A percentile compares a stretch with the other conserved stretches of the same genome.
These are phyloP conservation scores for Euplagia quadripunctaria DNA, from an alignment of 2,888 invertebrate species.

Conservation along the genomic window DNA sequence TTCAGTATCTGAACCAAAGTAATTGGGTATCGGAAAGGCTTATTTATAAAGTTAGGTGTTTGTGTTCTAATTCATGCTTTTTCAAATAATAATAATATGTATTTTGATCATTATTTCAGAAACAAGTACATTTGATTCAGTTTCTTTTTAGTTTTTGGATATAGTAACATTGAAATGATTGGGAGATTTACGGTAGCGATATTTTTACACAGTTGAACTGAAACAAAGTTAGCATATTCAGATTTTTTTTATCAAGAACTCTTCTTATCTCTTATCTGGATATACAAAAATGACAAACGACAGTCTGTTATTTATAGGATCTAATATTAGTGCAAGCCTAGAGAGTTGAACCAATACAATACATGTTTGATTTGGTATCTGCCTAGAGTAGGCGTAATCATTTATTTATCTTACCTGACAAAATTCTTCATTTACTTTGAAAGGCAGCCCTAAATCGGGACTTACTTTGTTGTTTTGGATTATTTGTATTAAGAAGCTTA, in stretches of 20 bases:
- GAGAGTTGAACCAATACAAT: not conserved
- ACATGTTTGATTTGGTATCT: not conserved
- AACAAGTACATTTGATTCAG: no score
- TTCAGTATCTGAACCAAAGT: conserved; percentile 27
- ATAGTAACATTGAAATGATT: no score
- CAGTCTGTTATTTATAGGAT: not conserved
- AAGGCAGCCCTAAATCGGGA: not conserved
- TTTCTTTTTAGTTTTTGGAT: no score
- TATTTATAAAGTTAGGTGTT: not conserved
- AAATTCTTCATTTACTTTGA: not conserved
- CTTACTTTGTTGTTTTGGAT: not conserved
- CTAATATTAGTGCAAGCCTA: not conserved
- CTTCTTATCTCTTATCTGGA: no score
- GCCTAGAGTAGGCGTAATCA: not conserved
- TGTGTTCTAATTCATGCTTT: not conserved
- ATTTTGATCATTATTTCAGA: not conserved
- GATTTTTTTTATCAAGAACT: no score
- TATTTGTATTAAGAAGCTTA: conserved; percentile 7
- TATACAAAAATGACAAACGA: not conserved
- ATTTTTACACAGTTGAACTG: no score
- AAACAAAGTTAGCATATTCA: no score
- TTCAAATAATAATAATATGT: not conserved
- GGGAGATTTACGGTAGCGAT: no score
- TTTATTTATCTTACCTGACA: not conserved
- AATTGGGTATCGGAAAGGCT: conserved; percentile 24